Conservation (phyloP, 35 echinoderm and acorn worm species). For the Heliocidaris tuberculata region DNA sequence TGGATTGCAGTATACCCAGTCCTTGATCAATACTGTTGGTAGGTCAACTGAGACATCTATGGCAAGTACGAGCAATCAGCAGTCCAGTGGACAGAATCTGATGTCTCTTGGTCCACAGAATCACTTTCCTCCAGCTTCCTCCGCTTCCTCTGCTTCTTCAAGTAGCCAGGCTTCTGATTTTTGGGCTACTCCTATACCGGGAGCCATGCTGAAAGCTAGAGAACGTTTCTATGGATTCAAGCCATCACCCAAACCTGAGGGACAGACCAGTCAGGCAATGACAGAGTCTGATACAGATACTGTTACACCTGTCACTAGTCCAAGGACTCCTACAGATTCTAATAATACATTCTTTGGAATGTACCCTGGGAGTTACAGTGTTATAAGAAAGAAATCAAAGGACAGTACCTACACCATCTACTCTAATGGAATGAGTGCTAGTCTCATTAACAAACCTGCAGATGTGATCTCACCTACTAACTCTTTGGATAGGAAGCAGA, state of each 20-base stretch:
- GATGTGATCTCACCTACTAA: slow-evolving; percentile 47
- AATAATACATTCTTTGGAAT: slow-evolving; percentile 61
- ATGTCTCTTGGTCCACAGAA: neutral
- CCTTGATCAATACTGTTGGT: neutral
- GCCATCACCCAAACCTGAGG: slow-evolving; percentile 1
- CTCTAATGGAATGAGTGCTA: slow-evolving; percentile 38
- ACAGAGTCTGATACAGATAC: slow-evolving; percentile 26
- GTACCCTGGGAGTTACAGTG: slow-evolving; percentile 86
- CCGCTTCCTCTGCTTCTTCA: neutral
- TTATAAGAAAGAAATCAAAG: slow-evolving; percentile 66
- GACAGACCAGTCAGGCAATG: neutral
- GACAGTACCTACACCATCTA: slow-evolving; percentile 45
- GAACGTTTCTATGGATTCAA: slow-evolving; percentile 42
- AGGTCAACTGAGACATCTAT: neutral
- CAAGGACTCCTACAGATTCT: neutral
- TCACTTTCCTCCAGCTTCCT: neutral
- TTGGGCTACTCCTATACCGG: slow-evolving; percentile 39
- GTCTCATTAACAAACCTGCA: slow-evolving; percentile 38
- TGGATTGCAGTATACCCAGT: slow-evolving; percentile 15
- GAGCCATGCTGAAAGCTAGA: slow-evolving; percentile 39
- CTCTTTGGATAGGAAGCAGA: slow-evolving; percentile 52
- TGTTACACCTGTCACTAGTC: slow-evolving; percentile 29
- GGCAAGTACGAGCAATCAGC: neutral
- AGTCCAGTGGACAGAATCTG: neutral
- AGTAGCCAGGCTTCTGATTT: slow-evolving; percentile 24